Conservation (phyloP, 2,797 vertebrate species). For the Amniataba percoides region DNA sequence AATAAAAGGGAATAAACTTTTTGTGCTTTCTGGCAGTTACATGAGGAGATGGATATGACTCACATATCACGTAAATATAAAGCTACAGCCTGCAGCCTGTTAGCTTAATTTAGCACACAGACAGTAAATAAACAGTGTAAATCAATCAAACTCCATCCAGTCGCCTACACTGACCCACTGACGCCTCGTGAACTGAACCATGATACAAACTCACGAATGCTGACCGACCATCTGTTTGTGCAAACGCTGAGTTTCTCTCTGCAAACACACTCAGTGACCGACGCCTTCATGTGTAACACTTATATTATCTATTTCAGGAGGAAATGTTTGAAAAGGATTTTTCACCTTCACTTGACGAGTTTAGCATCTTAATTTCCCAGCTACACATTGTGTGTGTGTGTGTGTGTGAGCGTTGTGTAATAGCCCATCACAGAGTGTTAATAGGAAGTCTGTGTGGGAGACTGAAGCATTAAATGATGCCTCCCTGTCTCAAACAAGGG, state of each 20-base stretch:
- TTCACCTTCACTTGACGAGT: background rate
- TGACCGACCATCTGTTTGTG: background rate
- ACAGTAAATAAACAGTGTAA: background rate
- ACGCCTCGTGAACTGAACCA: background rate
- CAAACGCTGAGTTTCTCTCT: slow-evolving; percentile 21
- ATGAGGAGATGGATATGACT: background rate
- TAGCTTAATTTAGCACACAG: background rate
- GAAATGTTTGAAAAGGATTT: slow-evolving; percentile 8
- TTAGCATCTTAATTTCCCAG: slow-evolving; percentile 6
- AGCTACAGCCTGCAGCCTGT: background rate
- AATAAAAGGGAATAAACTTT: background rate
- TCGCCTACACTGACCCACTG: background rate
- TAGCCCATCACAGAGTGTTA: slow-evolving; percentile 20
- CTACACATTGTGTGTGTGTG: background rate
- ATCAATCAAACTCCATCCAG: background rate
- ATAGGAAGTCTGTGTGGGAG: slow-evolving; percentile 23
- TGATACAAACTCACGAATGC: background rate
- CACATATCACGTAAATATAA: background rate
- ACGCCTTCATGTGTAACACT: background rate
- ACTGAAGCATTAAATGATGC: slow-evolving; percentile 39
- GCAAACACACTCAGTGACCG: background rate
- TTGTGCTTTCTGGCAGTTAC: background rate
- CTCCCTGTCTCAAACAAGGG: slow-evolving; percentile 19
- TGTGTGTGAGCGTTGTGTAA: slow-evolving; percentile 33
- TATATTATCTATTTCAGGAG: background rate